Conservation (phyloP, 2,797 vertebrate genomes). For the Lagodon rhomboides region DNA sequence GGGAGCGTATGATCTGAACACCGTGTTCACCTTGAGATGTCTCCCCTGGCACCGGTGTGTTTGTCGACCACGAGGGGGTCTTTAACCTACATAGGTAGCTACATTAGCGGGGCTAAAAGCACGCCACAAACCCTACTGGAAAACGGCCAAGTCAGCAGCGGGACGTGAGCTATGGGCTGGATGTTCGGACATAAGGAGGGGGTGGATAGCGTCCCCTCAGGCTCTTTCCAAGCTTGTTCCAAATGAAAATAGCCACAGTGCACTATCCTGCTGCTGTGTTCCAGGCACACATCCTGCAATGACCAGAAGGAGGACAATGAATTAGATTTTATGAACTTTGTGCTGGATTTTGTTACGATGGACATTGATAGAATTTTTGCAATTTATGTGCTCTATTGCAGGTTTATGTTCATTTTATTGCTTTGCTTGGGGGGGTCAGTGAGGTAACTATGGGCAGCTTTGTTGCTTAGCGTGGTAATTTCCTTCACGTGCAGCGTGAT, state of each 20-base stretch:
- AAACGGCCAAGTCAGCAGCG: slow-evolving; percentile 81
- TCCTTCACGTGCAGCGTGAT: slow-evolving; percentile 1
- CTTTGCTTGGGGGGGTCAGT: background rate
- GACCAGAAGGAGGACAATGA: slow-evolving; percentile 41
- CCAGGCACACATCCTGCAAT: slow-evolving; percentile 38
- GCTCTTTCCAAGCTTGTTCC: slow-evolving; percentile 62
- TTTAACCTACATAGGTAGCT: slow-evolving; percentile 86
- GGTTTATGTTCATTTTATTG: background rate
- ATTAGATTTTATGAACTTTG: slow-evolving; percentile 3
- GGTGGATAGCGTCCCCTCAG: slow-evolving; percentile 58
- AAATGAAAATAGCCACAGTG: slow-evolving; percentile 67
- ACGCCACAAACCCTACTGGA: slow-evolving; percentile 67
- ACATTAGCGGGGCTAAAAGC: slow-evolving; percentile 83
- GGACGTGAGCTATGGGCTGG: slow-evolving; percentile 66
- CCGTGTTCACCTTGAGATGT: slow-evolving; percentile 80
- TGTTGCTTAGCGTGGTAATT: background rate
- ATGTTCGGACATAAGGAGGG: slow-evolving; percentile 66
- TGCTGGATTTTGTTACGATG: slow-evolving; percentile 13
- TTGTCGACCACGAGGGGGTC: slow-evolving; percentile 81
- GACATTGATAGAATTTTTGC: slow-evolving; percentile 11
- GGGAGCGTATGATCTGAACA: slow-evolving; percentile 37
- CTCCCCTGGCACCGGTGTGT: slow-evolving; percentile 74
- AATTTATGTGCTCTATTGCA: slow-evolving; percentile 11
- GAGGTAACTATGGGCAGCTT: slow-evolving; percentile 3
- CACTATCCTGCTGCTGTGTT: slow-evolving; percentile 51